Conservation (phyloP, 2,888 invertebrate species). For the Pheosia gnoma region DNA sequence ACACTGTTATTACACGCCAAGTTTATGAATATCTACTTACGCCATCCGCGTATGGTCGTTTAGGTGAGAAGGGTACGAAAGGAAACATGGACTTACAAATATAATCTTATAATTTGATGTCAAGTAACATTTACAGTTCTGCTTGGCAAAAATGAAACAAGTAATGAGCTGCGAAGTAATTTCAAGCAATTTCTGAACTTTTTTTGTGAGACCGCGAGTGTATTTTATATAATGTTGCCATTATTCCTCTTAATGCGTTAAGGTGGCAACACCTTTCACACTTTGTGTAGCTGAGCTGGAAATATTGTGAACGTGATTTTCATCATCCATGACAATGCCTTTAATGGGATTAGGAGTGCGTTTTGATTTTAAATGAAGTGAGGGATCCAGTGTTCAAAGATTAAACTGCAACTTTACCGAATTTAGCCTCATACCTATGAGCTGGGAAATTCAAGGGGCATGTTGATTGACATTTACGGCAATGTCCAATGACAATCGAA, state of each 20-base stretch:
- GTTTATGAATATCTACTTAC: conserved; percentile 25
- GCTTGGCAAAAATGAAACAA: conserved; percentile 51
- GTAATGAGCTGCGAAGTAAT: conserved; percentile 59
- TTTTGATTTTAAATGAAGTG: too few species aligned
- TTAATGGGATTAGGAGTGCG: too few species aligned
- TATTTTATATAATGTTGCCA: conserved; percentile 62
- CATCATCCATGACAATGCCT: neutral
- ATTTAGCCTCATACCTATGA: too few species aligned
- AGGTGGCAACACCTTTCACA: conserved; percentile 48
- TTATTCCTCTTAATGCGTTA: conserved; percentile 56
- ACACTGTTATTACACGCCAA: conserved; percentile 20
- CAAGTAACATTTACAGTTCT: conserved; percentile 42
- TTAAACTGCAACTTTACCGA: too few species aligned
- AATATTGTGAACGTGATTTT: conserved; percentile 16
- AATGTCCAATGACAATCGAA: too few species aligned
- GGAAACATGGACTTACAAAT: conserved; percentile 50
- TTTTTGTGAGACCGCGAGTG: conserved; percentile 71
- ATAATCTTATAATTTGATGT: conserved; percentile 52
- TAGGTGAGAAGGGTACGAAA: conserved; percentile 55
- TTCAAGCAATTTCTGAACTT: conserved; percentile 52
- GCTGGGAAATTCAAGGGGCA: too few species aligned
- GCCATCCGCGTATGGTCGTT: conserved; percentile 45
- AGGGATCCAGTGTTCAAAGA: too few species aligned
- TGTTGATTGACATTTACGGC: too few species aligned
- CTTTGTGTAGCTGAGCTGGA: conserved; percentile 31